Base-by-base conservation (phyloP, 1,140 invertebrate genomes). In the Bombus affinis region DNA sequence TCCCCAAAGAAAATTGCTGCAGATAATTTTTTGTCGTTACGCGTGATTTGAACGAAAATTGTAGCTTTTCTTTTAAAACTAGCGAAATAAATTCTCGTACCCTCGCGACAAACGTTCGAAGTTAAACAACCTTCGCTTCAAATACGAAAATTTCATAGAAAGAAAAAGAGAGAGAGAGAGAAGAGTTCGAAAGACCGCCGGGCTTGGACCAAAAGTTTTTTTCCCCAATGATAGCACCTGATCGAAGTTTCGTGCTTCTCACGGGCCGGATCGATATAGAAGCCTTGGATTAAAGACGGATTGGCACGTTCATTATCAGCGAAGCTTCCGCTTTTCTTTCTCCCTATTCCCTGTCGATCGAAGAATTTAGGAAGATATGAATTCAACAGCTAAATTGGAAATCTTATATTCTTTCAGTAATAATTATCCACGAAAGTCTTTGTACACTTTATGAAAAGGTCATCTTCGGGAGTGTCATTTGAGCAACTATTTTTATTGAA, bases 221-320 rank as follows among this genome's bases (percentile, higher is more conserved):
- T n/a, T 12, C 28, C 22, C 18, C 47, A 3, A 18, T 44, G 74
- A 76, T 87, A 84, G 39, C 84, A 87, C 65, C 84, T 81, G 86
- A 74, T 62, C 70, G 73, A 87, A 86, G 77, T 87, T 87, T 81
- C 83, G 39, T 53, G 72, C 76, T 86, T 86, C 86, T 87, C 86
- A 75, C 86, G 79, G 53, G 72, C n/a, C 79, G 78, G 59, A 44
- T 32, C 75, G 53, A 87, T 80, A 75, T 73, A 71, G 71, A 74
- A 39, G 70, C 37, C 44, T 22, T n/a, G 44, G 78, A 88, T 88
- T 86, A 88, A 88, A 77, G 72, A 57, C 25, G 73, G 66, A 81
- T 77, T 73, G 71, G 71, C 71, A 73, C 42, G 42, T 73, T 73
- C 42, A 73, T 73, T 73, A 73, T 77, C 62, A 57, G 35, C 77